Conservation (phyloP, 2,888 invertebrate genomes). For the Harpalus rubripes region DNA sequence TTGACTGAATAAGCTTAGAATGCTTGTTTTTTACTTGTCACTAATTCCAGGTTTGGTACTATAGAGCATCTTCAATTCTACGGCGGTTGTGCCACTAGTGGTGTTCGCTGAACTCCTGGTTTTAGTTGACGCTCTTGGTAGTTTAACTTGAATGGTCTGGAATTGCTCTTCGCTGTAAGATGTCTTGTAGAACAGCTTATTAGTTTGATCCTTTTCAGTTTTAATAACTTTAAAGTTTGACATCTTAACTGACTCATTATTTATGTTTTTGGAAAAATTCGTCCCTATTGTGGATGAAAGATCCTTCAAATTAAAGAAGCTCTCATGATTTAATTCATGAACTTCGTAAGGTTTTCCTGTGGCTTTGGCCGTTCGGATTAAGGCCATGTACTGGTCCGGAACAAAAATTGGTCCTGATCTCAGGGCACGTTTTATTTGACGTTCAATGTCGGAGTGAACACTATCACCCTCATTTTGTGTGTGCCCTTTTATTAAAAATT, state of each 20-base stretch:
- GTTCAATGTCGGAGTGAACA: slow-evolving; percentile 70
- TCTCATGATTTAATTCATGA: neutral
- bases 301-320: too few species aligned
- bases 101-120: slow-evolving; percentile 20
- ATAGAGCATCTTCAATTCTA: too few species aligned
- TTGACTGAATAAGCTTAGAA: too few species aligned
- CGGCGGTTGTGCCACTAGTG: neutral
- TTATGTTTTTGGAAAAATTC: slow-evolving; percentile 17
- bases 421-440: slow-evolving; percentile 68
- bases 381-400: slow-evolving; percentile 71
- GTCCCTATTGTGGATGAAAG: neutral
- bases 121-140: slow-evolving; percentile 7
- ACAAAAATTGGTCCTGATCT: slow-evolving; percentile 71
- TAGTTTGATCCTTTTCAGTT: slow-evolving; percentile 1
- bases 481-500: slow-evolving; percentile 71
- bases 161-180: slow-evolving; percentile 33
- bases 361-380: slow-evolving; percentile 69
- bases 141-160: slow-evolving; percentile 17
- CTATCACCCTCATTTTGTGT: slow-evolving; percentile 72
- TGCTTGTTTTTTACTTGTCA: too few species aligned
- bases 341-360: slow-evolving; percentile 66
- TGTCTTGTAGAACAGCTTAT: slow-evolving; percentile 17
- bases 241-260: slow-evolving; percentile 20
- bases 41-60: too few species aligned
- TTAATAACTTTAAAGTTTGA: slow-evolving; percentile 34